Percentiles rank a stretch among this genome's conserved stretches.
phyloP scores from a whole-genome alignment of 2,113 vertebrate genomes.

The Turdus rufiventris region DNA sequence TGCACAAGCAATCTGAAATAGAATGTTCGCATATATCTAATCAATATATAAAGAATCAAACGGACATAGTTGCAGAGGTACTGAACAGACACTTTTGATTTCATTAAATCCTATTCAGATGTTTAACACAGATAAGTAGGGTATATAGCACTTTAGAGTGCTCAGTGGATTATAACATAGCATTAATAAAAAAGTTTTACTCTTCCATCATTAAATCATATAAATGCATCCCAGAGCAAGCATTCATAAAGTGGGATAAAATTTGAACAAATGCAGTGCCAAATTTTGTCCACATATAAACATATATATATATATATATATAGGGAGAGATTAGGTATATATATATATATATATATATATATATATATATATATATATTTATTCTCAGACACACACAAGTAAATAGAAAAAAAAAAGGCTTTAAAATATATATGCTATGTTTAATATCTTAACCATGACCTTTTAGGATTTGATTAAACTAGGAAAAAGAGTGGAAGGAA shows the following conservation, averaged over 20 bases:
- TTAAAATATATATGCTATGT: not conserved
- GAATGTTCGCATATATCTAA: not conserved
- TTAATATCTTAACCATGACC: not conserved
- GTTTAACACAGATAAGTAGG: not conserved
- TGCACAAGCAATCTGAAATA: not conserved
- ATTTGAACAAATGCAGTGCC: not conserved
- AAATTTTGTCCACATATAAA: not conserved
- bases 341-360: not conserved
- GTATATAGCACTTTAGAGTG: not conserved
- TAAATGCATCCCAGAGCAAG: not conserved
- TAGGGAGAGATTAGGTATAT: not conserved
- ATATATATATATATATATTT: not conserved
- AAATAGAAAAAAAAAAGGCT: not conserved
- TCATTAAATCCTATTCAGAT: not conserved
- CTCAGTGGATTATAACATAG: not conserved
- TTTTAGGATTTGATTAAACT: not conserved
- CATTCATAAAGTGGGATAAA: not conserved
- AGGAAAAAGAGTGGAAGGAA: not conserved
- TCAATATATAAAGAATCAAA: not conserved
- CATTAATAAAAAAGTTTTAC: not conserved
- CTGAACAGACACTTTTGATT: not conserved
- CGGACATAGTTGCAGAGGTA: not conserved
- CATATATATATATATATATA: not conserved
- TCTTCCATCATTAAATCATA: not conserved
- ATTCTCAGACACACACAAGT: not conserved